These are phyloP conservation scores for Pseudococcus jackbeardsleyi DNA, from an alignment of 2,888 invertebrate species.

Conservation along the genomic window DNA sequence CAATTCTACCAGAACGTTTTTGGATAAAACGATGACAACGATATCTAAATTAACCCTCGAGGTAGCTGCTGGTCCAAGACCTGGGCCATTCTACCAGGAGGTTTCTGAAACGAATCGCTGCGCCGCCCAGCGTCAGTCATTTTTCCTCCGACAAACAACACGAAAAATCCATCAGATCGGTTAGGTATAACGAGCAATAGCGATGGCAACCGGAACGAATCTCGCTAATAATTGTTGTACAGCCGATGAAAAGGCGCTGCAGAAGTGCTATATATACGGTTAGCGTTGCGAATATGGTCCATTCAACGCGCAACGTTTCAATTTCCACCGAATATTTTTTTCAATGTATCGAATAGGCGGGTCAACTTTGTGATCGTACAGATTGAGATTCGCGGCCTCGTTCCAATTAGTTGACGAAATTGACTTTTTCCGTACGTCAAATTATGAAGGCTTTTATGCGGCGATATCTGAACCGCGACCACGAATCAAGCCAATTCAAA, in stretches of 20 bases:
- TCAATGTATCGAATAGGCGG: background rate
- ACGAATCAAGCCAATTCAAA: background rate
- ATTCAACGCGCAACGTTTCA: slow-evolving; percentile 24
- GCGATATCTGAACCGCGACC: background rate
- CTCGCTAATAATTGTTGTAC: slow-evolving; percentile 11
- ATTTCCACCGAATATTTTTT: background rate
- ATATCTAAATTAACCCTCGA: too few species aligned
- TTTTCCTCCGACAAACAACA: background rate
- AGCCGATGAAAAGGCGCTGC: background rate
- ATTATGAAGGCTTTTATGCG: background rate
- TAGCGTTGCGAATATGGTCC: background rate
- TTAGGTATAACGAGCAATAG: background rate
- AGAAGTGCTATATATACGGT: background rate
- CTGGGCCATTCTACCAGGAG: background rate
- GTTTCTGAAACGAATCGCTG: background rate
- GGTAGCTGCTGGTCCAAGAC: background rate
- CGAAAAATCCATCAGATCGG: slow-evolving; percentile 29
- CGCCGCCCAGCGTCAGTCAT: background rate
- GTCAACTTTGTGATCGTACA: background rate
- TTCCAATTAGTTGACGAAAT: slow-evolving; percentile 44
- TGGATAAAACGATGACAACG: background rate
- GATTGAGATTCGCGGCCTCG: background rate
- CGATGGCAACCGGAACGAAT: slow-evolving; percentile 53
- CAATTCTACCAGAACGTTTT: too few species aligned
- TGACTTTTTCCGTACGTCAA: background rate